Conservation (phyloP, 2,888 invertebrate species). For the Drosophila acutilabella region DNA sequence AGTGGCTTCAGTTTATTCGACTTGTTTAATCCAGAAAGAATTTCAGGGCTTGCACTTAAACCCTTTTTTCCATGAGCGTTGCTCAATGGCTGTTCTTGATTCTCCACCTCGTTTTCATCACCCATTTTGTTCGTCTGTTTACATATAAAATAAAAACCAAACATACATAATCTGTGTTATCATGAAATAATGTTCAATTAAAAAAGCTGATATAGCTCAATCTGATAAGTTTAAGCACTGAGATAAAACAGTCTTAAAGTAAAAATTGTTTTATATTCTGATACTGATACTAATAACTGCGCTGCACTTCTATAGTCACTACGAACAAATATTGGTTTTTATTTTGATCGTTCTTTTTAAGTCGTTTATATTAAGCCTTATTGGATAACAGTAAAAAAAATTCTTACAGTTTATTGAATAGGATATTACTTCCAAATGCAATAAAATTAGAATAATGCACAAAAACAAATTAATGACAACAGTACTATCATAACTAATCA, state of each 20-base stretch:
- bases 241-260: background rate
- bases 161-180: background rate
- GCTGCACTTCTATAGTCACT: no score
- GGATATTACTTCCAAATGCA: no score
- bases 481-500: background rate
- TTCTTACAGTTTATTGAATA: background rate
- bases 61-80: conserved; percentile 30
- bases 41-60: conserved; percentile 43
- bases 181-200: background rate
- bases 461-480: no score
- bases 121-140: conserved; percentile 20
- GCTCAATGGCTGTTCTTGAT: conserved; percentile 35
- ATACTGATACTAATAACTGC: no score
- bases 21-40: conserved; percentile 67
- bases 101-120: conserved; percentile 15
- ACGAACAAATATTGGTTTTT: background rate
- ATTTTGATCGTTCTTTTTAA: background rate
- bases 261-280: no score
- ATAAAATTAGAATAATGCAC: no score
- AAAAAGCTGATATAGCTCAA: background rate
- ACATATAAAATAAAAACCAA: background rate
- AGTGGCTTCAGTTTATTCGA: conserved; percentile 66
- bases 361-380: conserved; percentile 15
- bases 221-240: background rate
- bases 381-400: conserved; percentile 22